Percentiles rank a stretch among this genome's conserved stretches.
These are phyloP conservation scores for Phoenoteleia sp. DNA, from an alignment of 2,888 invertebrate genomes.

Conservation along the genomic window DNA sequence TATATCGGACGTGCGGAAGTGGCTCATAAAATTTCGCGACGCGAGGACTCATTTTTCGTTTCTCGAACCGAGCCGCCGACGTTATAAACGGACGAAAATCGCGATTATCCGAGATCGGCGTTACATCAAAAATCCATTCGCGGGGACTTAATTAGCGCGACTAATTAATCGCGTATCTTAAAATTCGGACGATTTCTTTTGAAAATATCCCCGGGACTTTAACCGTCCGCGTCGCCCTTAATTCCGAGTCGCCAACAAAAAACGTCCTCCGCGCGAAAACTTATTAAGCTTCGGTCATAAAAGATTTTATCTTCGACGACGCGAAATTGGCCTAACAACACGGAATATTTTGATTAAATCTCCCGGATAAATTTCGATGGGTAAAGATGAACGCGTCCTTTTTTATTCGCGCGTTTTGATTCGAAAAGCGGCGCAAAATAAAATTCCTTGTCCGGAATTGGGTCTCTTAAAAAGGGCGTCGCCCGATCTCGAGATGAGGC, in stretches of 20 bases:
- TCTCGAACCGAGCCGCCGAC: background rate
- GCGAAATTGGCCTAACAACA: background rate
- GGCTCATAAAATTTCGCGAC: conserved; percentile 34
- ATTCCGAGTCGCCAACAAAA: background rate
- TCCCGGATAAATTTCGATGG: background rate
- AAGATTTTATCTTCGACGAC: conserved; percentile 33
- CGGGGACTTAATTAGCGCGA: background rate
- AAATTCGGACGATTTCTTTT: background rate
- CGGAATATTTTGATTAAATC: conserved; percentile 20
- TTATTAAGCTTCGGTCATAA: conserved; percentile 39
- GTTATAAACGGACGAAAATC: background rate
- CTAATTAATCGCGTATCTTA: background rate
- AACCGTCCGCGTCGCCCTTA: background rate
- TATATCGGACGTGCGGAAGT: conserved; percentile 36
- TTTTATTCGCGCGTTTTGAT: no score
- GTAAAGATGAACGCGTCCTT: no score
- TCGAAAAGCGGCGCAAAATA: background rate
- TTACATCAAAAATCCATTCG: background rate
- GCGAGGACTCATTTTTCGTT: conserved; percentile 35
- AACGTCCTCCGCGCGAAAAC: conserved; percentile 6
- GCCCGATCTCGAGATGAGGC: background rate
- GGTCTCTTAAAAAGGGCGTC: background rate
- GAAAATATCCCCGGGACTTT: background rate
- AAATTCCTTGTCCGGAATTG: background rate
- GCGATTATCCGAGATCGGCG: background rate